Evolutionary conservation across 2,888 invertebrate genomes (phyloP).

Genomic region (Psylliodes chrysocephalus): DNA sequence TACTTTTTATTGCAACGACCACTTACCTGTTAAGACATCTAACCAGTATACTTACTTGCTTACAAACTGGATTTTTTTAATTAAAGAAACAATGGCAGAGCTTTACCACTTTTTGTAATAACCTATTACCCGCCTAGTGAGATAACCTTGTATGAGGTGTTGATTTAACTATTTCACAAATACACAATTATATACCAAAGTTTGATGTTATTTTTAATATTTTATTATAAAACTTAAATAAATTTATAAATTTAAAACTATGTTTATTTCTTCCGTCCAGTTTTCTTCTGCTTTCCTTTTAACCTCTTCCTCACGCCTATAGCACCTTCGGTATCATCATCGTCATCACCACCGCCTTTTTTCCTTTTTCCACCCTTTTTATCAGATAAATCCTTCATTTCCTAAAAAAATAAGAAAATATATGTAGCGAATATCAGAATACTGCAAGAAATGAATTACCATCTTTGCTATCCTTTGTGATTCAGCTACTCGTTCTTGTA

Average conservation of each 20-base stretch:
- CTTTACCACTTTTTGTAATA: no score
- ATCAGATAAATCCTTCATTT: slow-evolving; percentile 81
- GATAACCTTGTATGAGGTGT: no score
- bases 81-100: no score
- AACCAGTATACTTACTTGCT: no score
- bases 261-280: slow-evolving; percentile 60
- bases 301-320: slow-evolving; percentile 82
- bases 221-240: slow-evolving; percentile 12
- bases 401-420: slow-evolving; percentile 64
- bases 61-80: no score
- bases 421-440: no score
- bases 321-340: slow-evolving; percentile 86
- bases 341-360: slow-evolving; percentile 72
- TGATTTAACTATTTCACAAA: no score
- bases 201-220: slow-evolving; percentile 3
- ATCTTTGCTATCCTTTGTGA: slow-evolving; percentile 91
- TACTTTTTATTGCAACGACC: no score
- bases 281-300: slow-evolving; percentile 62
- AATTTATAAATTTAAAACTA: slow-evolving; percentile 5
- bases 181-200: slow-evolving; percentile 15
- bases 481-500: slow-evolving; percentile 93
- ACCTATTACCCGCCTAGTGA: no score
- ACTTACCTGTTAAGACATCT: no score
- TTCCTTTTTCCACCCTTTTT: slow-evolving; percentile 72
- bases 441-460: slow-evolving; percentile 64